Base-by-base conservation (phyloP, 1,140 invertebrate genomes). In the Drosophila kikkawai region DNA sequence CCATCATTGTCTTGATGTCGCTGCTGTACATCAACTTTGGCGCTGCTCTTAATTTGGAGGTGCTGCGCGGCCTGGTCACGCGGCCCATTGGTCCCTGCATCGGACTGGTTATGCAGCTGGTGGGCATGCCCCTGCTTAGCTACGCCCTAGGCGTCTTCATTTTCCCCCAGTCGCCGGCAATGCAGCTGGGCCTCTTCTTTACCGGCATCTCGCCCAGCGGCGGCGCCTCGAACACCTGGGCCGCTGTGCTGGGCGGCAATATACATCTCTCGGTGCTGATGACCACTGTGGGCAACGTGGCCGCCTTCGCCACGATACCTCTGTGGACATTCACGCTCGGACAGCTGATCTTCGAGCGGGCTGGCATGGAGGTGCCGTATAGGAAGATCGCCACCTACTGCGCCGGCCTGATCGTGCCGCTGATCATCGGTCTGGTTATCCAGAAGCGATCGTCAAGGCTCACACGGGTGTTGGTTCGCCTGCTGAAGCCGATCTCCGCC, bases 151-250 rank as follows among this genome's bases (percentile, higher is more conserved):
- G 96, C 3, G 94, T 95, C 64, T 76, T 96, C 15, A 93, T 98
- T 11, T 98, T 98, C 92, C 95, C 95, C 2, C 86, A 95, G 41
- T 94, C 94, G 59, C 93, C 95, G 19, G 94, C 95, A 65, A 94
- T 98, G 94, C 95, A 96, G 65, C 93, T 99, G 74, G 98, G 98
- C 0, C 94, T 99, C 87, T 99, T 99, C 93, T 97, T 98, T 81
- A 97, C 97, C 4, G 98, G 98, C 1, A 97, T 98, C 51, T 96
- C 96, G 63, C 98, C 98, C 15, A 98, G 96, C 36, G 98, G 98
- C 2, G 98, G 98, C 3, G 97, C 98, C 12, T 98, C 97, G n/a
- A 99, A 99, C 92, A 98, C 98, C 79, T 99, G 98, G 97, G 97
- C 97, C 1, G 95, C 97, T 66, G 94, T 98, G 36, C 93, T 99